A percentile compares a stretch with the other conserved stretches of the same genome.
phyloP scores from a whole-genome alignment of 2,113 vertebrate species.

The Odocoileus virginianus region DNA sequence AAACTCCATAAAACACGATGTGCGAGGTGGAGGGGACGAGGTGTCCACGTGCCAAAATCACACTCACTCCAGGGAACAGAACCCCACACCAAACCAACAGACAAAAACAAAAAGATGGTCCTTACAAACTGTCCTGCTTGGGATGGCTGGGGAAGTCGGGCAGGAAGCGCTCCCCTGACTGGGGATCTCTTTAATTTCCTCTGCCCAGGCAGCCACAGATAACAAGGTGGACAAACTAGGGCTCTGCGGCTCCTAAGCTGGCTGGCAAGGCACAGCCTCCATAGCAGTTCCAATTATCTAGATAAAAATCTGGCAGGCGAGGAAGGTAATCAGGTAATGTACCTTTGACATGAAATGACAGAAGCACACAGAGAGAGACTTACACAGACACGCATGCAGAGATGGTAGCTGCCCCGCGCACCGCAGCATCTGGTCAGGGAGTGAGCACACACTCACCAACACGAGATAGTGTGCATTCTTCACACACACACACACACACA shows the following conservation, averaged over 20 bases:
- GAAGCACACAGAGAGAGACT: constrained; percentile 55
- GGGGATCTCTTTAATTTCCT: constrained; percentile 50
- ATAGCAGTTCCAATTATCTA: constrained; percentile 70
- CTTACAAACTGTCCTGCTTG: constrained; percentile 3
- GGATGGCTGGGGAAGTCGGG: not conserved
- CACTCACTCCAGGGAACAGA: not conserved
- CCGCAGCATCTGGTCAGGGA: constrained; percentile 73
- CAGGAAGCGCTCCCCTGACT: not conserved
- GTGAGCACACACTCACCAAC: constrained; percentile 68
- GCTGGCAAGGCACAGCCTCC: constrained; percentile 68
- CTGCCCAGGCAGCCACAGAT: constrained; percentile 63
- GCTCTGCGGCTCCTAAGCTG: constrained; percentile 57
- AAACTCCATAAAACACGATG: constrained; percentile 77
- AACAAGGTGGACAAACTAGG: constrained; percentile 66
- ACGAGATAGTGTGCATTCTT: constrained; percentile 67
- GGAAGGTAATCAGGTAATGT: constrained; percentile 76
- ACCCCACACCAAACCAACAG: constrained; percentile 13
- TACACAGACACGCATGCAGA: constrained; percentile 62
- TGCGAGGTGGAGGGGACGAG: constrained; percentile 62
- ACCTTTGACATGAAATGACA: constrained; percentile 70
- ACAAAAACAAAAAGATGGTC: constrained; percentile 10
- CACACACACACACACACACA: constrained; percentile 43
- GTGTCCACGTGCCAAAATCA: constrained; percentile 70
- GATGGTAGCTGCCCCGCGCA: constrained; percentile 58
- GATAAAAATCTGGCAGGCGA: constrained; percentile 72